phyloP scores from a whole-genome alignment of 2,113 vertebrate species.

The Anhinga rufa region DNA sequence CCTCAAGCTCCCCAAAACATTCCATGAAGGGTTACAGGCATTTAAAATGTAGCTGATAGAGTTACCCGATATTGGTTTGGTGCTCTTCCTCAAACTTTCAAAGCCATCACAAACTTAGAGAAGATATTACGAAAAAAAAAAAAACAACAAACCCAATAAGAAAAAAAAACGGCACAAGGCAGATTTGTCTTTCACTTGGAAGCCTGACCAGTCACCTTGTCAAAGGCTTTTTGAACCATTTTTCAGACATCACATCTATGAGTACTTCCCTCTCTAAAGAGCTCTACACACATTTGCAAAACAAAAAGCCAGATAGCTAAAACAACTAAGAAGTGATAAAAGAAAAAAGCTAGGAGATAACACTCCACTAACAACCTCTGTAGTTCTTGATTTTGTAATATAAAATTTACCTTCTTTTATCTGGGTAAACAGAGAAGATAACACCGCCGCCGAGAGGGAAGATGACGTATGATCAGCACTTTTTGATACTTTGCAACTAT shows the following conservation, averaged over 20 bases:
- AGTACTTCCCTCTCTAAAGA: neutral
- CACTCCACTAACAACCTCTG: neutral
- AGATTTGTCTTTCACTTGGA: neutral
- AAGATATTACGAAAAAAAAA: neutral
- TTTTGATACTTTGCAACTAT: neutral
- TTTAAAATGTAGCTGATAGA: neutral
- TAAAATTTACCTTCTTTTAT: constrained; percentile 36
- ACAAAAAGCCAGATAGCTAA: constrained; percentile 5
- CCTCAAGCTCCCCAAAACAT: neutral
- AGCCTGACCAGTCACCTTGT: neutral
- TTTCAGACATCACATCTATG: neutral
- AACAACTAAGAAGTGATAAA: neutral
- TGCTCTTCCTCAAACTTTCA: neutral
- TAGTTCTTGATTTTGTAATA: constrained; percentile 24
- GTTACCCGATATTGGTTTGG: neutral
- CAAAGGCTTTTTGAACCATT: neutral
- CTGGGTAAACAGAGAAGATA: constrained; percentile 23
- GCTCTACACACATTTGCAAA: neutral
- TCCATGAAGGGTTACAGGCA: neutral
- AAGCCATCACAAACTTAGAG: neutral
- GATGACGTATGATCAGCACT: neutral
- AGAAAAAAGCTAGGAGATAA: neutral
- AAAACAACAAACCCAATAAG: too few relatives aligned
- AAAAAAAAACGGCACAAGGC: neutral
- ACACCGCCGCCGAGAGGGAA: neutral